These are phyloP conservation scores for Hylaeus anthracinus DNA, from an alignment of 1,140 invertebrate genomes.

Conservation along the genomic window DNA sequence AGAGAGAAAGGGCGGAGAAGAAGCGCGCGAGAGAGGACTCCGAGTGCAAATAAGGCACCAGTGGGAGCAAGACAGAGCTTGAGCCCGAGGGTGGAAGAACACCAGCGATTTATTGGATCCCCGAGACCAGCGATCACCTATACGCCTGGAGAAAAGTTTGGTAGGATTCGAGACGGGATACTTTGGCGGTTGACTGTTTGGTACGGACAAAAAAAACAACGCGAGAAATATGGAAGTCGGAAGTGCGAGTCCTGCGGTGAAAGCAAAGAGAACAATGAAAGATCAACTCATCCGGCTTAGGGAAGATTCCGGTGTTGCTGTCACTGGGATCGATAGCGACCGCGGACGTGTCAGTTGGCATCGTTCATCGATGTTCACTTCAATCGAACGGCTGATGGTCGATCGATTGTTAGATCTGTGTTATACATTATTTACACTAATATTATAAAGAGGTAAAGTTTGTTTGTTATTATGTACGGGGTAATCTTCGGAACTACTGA, in stretches of 20 bases:
- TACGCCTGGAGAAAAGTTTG: slow-evolving; percentile 33
- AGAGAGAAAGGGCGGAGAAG: background rate
- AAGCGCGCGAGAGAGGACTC: too few relatives aligned
- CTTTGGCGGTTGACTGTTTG: slow-evolving; percentile 26
- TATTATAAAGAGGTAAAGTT: too few relatives aligned
- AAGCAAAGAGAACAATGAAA: background rate
- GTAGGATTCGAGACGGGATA: slow-evolving; percentile 40
- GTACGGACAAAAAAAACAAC: background rate
- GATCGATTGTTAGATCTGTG: background rate
- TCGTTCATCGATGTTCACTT: background rate
- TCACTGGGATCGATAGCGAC: background rate
- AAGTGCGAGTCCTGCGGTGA: background rate
- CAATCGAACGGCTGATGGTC: background rate
- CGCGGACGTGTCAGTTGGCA: background rate
- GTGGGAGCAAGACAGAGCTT: slow-evolving; percentile 24
- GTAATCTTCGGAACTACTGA: too few relatives aligned
- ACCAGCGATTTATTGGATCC: slow-evolving; percentile 62
- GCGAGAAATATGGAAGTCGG: background rate
- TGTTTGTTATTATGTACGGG: too few relatives aligned
- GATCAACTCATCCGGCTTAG: slow-evolving; percentile 9
- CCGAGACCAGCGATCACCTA: slow-evolving; percentile 37
- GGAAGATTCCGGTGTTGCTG: background rate
- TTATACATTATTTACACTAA: too few relatives aligned
- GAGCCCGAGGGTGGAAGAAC: slow-evolving; percentile 47
- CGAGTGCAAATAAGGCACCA: slow-evolving; percentile 15